Conservation (phyloP, 2,113 vertebrate species). For the Enhydra lutris region DNA sequence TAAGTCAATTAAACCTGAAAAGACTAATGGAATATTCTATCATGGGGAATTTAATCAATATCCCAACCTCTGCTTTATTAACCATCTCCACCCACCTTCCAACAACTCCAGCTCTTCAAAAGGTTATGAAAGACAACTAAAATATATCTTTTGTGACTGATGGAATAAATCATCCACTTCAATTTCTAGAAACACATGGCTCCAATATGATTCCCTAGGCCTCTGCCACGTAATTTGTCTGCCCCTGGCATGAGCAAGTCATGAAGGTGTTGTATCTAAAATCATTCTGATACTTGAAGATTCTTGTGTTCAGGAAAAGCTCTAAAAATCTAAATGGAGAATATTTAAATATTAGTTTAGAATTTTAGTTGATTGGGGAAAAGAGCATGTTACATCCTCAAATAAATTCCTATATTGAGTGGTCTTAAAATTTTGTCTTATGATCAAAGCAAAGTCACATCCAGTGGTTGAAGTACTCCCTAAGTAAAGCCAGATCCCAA, state of each 20-base stretch:
- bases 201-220: no score
- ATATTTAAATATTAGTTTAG: not conserved
- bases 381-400: not conserved
- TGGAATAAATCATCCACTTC: not conserved
- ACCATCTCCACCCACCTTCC: not conserved
- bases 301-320: not conserved
- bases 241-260: no score
- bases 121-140: not conserved
- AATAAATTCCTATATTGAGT: not conserved
- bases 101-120: not conserved
- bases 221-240: no score
- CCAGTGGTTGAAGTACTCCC: not conserved
- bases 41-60: not conserved
- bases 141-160: not conserved
- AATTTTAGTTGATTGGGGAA: not conserved
- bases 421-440: not conserved
- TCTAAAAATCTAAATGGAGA: not conserved
- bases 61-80: not conserved
- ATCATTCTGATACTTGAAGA: no score
- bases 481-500: not conserved
- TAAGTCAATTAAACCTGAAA: not conserved
- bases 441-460: not conserved
- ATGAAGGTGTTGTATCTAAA: no score
- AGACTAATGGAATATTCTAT: not conserved
- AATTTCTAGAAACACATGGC: not conserved